phyloP scores from a whole-genome alignment of 2,797 vertebrate genomes.

The Gymnopithys bicolor region DNA sequence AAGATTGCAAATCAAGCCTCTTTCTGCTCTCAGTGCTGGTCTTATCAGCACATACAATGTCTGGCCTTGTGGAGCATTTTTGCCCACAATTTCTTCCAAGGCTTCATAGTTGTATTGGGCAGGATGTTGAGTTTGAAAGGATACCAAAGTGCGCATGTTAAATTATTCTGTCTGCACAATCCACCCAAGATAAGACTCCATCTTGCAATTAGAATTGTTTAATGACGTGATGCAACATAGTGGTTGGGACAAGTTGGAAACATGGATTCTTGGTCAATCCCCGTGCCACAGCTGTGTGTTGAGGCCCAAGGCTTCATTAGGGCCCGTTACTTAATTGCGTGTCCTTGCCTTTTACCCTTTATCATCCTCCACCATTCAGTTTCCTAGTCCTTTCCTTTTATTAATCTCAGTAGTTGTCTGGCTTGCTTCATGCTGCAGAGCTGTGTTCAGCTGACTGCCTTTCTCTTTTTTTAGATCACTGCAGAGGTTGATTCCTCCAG shows the following conservation, averaged over 20 bases:
- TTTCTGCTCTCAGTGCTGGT: not conserved
- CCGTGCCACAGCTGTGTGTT: not conserved
- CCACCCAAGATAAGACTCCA: not conserved
- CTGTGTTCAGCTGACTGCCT: not conserved
- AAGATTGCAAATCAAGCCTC: not conserved
- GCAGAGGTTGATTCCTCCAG: not conserved
- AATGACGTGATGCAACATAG: not conserved
- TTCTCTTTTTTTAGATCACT: not conserved
- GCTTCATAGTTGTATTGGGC: not conserved
- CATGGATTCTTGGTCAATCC: not conserved
- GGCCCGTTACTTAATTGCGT: not conserved
- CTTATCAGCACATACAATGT: not conserved
- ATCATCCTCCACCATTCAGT: not conserved
- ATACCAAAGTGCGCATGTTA: not conserved
- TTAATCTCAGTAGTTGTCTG: not conserved
- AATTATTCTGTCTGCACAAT: not conserved
- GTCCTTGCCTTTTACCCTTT: not conserved
- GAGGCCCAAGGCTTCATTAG: not conserved
- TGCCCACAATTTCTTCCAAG: not conserved
- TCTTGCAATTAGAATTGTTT: not conserved
- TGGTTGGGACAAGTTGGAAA: not conserved
- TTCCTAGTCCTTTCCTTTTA: not conserved
- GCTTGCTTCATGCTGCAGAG: not conserved
- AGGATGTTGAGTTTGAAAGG: not conserved
- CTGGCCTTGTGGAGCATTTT: not conserved